Conservation (phyloP, 2,797 vertebrate species). For the Euphonia xanthogaster region DNA sequence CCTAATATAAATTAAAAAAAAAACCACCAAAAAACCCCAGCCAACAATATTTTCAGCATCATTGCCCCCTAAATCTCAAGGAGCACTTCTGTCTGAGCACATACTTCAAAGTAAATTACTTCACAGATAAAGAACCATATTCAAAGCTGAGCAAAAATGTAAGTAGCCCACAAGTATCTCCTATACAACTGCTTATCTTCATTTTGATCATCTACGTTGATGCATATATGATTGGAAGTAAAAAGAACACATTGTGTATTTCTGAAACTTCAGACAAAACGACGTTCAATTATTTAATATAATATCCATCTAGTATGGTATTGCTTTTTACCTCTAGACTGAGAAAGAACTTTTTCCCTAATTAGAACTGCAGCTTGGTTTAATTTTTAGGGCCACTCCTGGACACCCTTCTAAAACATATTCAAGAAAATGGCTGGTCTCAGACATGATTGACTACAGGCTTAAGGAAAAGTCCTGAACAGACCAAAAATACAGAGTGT, state of each 20-base stretch:
- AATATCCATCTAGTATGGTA: not conserved
- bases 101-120: constrained; percentile 4
- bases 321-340: not conserved
- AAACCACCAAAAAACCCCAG: not conserved
- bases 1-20: not conserved
- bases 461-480: not conserved
- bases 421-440: not conserved
- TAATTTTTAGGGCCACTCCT: not conserved
- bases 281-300: not conserved
- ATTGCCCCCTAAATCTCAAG: not conserved
- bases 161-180: constrained; percentile 1
- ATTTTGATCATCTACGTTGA: not conserved
- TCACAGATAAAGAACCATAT: not conserved
- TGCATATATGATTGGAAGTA: not conserved
- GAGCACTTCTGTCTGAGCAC: not conserved
- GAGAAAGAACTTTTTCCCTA: not conserved
- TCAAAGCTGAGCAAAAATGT: not conserved
- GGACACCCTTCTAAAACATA: not conserved
- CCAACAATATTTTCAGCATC: not conserved
- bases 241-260: not conserved
- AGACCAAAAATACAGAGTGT: not conserved
- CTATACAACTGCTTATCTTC: not conserved
- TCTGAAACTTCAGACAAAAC: not conserved
- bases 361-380: not conserved
- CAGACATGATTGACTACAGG: not conserved